Base-by-base conservation (phyloP, 2,113 vertebrate species). In the Nesogale talazaci region DNA sequence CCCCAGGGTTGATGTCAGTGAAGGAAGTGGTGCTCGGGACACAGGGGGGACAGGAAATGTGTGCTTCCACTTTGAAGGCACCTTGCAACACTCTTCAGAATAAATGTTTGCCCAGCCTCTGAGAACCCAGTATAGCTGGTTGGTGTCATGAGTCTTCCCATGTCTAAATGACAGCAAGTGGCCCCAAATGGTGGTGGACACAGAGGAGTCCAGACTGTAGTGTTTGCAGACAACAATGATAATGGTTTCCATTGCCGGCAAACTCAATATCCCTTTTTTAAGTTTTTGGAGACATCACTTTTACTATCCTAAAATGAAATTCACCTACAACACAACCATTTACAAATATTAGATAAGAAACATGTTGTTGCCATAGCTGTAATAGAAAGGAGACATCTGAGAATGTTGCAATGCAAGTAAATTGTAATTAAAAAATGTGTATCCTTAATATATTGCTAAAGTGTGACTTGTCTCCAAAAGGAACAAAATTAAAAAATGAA, bases 221-320 rank as follows among this genome's bases (percentile, higher is more conserved):
- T 29, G 34, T 10, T 61, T 20, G 36, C 29, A 57, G 56, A 52
- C 34, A 4, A 65, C 20, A 69, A 77, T 12, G n/a, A n/a, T n/a
- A n/a, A n/a, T n/a, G 19, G 25, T 42, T 94, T 40, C 46, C 7
- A 27, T 20, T 20, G n/a, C 27, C 25, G 61, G 46, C 3, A 29
- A 90, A 29, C 19, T 42, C 81, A 46, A 0, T 19, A 52, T 4
- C 61, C 77, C 6, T 16, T 84, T 81, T 89, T 78, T 27, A n/a
- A 20, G 34, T 56, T 27, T 88, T 75, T 86, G 83, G 46, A 5
- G 25, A 65, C 65, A 69, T 5, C n/a, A 42, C 76, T n/a, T 82
- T 87, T 91, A 52, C 76, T 78, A 29, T 65, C 93, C n/a, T 67
- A 42, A 87, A 80, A 57, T 90, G 86, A 79, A 86, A 74, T 84